These are phyloP conservation scores for Psittacus erithacus DNA, from an alignment of 2,113 vertebrate species.

Conservation along the genomic window DNA sequence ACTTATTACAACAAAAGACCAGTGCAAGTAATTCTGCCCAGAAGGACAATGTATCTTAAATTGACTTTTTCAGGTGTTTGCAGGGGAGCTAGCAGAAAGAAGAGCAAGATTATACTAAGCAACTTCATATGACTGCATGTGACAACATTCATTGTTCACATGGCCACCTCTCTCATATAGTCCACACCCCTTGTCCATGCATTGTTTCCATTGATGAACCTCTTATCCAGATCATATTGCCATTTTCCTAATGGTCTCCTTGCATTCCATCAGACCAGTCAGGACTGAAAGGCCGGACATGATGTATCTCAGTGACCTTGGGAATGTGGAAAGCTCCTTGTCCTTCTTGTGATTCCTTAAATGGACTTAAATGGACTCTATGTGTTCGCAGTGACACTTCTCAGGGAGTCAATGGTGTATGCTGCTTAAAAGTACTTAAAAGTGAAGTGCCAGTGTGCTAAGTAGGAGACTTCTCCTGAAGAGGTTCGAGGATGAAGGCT, in stretches of 20 bases:
- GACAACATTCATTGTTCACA: fast-evolving
- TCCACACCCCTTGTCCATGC: fast-evolving
- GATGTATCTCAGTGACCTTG: fast-evolving
- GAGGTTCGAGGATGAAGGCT: not conserved
- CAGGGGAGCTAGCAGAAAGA: not conserved
- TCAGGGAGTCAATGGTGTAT: not conserved
- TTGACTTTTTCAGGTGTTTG: not conserved
- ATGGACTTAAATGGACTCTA: not conserved
- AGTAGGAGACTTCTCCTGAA: not conserved
- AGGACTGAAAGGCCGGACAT: not conserved
- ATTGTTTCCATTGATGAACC: fast-evolving
- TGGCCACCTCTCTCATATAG: not conserved
- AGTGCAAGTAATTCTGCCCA: not conserved
- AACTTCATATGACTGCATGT: fast-evolving
- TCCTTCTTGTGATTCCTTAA: not conserved
- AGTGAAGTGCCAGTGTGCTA: not conserved
- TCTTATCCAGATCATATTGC: fast-evolving
- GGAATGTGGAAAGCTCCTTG: not conserved
- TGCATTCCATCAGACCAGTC: not conserved
- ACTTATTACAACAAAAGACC: not conserved
- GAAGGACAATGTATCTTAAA: not conserved
- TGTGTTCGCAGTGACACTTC: not conserved
- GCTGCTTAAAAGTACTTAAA: not conserved
- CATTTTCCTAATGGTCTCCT: not conserved
- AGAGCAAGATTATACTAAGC: not conserved